Evolutionary conservation across 2,888 invertebrate species (phyloP), one percentile per base, ranked within the genome.

Genomic region (Macrophya alboannulata): DNA sequence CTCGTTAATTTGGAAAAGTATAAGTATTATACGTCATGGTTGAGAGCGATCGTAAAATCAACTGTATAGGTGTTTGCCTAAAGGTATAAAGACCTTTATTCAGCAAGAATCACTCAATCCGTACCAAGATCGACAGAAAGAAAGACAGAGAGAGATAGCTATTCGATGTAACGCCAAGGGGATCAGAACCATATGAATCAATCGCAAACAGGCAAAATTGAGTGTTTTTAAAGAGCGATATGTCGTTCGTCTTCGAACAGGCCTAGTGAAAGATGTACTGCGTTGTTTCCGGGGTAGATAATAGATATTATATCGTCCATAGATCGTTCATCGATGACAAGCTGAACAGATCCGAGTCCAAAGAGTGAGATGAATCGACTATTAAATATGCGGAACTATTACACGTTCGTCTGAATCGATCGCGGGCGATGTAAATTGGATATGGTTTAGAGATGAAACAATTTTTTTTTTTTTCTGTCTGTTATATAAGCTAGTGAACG

Each of bases 401-500:
- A 40, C 1, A 6, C 17, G n/a, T 17, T 71, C 71, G 25, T 71
- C 37, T 71, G 40, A 37, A 40, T 71, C 71, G 71, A 37, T 71
- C 17, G 71, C 71, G 40, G n/a, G 17, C 12, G 40, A 71, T 8
- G 5, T 15, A 40, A 40, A 37, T 40, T 9, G 37, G 31, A n/a
- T 71, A 37, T 71, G 17, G 17, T 71, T 40, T n/a, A 12, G 40
- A 71, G 71, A 6, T 15, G 71, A 2, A 71, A 37, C n/a, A 9
- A n/a, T n/a, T n/a, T 40, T 37, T 71, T 12, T 10, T 10, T 45
- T 1, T n/a, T 65, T 17, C n/a, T n/a, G n/a, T 10, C n/a, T 45
- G 21, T 48, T 76, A 45, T 76, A 45, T 68, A 68, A 85, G 85
- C 90, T 92, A 91, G 88, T 92, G 91, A 89, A 91, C 90, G 91